Percentiles rank a stretch among this genome's conserved stretches.
Conservation (phyloP, 2,888 invertebrate species). For the Oxystoma pomonae region DNA sequence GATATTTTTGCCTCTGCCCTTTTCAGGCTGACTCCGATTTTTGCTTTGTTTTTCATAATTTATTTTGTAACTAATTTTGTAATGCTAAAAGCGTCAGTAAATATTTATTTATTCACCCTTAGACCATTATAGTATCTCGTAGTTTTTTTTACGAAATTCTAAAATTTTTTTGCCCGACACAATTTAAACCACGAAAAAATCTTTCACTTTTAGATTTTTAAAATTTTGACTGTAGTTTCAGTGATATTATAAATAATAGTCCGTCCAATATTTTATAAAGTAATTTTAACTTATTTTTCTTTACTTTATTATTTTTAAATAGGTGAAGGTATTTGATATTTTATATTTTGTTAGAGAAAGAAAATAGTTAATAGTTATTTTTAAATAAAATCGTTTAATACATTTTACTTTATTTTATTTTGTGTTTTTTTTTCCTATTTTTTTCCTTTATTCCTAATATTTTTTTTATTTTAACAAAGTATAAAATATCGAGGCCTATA, state of each 20-base stretch:
- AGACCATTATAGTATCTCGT: too few species aligned
- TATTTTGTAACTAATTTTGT: too few species aligned
- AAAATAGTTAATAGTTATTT: conserved; percentile 24
- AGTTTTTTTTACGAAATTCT: too few species aligned
- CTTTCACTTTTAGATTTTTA: too few species aligned
- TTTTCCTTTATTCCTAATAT: conserved; percentile 15
- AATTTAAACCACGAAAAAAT: too few species aligned
- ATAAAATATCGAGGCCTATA: background rate
- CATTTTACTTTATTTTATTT: conserved; percentile 13
- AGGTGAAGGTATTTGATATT: conserved; percentile 34
- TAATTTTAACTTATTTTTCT: conserved; percentile 8
- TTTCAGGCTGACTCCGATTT: too few species aligned
- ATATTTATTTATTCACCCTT: too few species aligned
- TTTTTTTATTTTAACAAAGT: conserved; percentile 13
- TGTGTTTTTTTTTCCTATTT: conserved; percentile 13
- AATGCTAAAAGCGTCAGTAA: too few species aligned
- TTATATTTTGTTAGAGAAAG: conserved; percentile 23
- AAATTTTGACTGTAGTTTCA: conserved; percentile 1
- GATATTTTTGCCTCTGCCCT: too few species aligned
- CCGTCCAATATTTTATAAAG: conserved; percentile 14
- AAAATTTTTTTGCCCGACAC: too few species aligned
- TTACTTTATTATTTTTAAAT: conserved; percentile 13
- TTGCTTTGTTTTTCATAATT: too few species aligned
- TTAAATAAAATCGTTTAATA: conserved; percentile 15
- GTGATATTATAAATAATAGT: conserved; percentile 13